Evolutionary conservation across 2,888 invertebrate genomes (phyloP), one percentile per base, ranked within the genome.

Genomic region (Phragmatobia fuliginosa): DNA sequence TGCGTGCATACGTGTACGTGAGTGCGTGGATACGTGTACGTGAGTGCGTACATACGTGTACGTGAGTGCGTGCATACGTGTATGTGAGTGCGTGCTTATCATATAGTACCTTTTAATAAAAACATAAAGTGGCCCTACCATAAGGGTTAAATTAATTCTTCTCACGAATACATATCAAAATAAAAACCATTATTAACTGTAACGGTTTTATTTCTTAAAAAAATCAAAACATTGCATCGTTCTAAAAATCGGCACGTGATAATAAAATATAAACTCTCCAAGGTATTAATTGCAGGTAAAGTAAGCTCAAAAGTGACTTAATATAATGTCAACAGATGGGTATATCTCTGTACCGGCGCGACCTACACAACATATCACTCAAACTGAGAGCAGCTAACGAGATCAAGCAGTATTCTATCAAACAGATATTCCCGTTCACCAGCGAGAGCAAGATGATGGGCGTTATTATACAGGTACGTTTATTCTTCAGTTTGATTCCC

Each of bases 361-460:
- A 97, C 81, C 86, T 97, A 10, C 96, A 95, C 86, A 96, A 96
- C 66, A 97, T 97, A 89, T 96, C 97, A 8, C 85, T 97, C 71
- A 96, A 96, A 88, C 96, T 96, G 82, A 97, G 96, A 16, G 96
- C 96, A 2, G 96, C 96, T 4, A 96, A 96, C 76, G 95, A 96
- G 71, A 91, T 97, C n/a, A 85, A 96, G 79, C 96, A 96, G 79
- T 97, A 96, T 86, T 96, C 93, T 64, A 97, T 97, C 72, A 93
- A 98, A 49, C 98, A 98, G 88, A 96, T 97, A 66, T 97, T 99
- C 79, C 99, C 99, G 59, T 99, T 99, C 90, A 98, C 98, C 74
- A 98, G 98, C 81, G 98, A 98, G 90, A 97, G 97, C 68, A 99
- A 98, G 90, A 96, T 98, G 88, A 99, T 99, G 99, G 99, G 99